Evolutionary conservation across 2,888 invertebrate genomes (phyloP), one percentile per base, ranked within the genome.

Genomic region (Agrotis exclamationis): DNA sequence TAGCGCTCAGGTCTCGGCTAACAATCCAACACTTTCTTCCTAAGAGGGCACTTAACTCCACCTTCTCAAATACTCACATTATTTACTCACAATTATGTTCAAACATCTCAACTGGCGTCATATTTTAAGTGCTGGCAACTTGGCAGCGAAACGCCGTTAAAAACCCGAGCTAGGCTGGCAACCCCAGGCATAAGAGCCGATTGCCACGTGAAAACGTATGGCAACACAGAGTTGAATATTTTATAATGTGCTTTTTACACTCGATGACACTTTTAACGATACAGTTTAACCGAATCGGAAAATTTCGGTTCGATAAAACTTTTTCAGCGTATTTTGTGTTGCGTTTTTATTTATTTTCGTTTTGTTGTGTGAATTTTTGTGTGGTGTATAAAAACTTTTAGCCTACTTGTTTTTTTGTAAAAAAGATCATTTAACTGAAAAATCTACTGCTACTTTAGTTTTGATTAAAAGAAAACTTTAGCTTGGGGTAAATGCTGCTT

Each of bases 171-270:
- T 76, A 64, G 68, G 81, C 78, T 75, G 80, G 73, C 74, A 76
- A 76, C 76, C 67, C 70, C 63, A 63, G 70, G 73, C 74, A 72
- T 83, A 77, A 82, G 74, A 54, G 64, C 75, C 74, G 72, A 82
- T 77, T 85, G 81, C 83, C 70, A 76, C 80, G 79, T 84, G 81
- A 63, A 84, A 84, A 76, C 76, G 70, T 84, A 84, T 83, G 81
- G 79, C 79, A 72, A 75, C 69, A 78, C 78, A 76, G 67, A 59
- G 57, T 74, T 79, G 85, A 84, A 85, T 86, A 84, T 85, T 86
- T 85, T 86, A 86, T 81, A 74, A 82, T 78, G 70, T 77, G 44
- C 59, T 56, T 69, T 82, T 63, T 81, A 79, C 80, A 84, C 63
- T 76, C 44, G n/a, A 28, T 66, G 83, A 79, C 84, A 81, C 57